Evolutionary conservation across 2,888 invertebrate genomes (phyloP).

Genomic region (Drosophila ochracea): DNA sequence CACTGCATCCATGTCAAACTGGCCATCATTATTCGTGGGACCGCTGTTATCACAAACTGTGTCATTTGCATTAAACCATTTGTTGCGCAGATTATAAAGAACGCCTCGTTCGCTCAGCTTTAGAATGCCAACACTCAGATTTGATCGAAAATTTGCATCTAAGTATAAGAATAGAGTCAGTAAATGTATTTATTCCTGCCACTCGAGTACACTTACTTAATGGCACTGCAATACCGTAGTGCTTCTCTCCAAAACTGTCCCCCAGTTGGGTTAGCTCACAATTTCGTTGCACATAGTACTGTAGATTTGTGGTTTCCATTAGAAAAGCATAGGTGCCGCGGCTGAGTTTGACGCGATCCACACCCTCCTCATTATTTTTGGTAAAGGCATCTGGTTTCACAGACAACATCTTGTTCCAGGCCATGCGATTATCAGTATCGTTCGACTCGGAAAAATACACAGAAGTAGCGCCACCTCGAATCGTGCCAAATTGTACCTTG

Average conservation of each 20-base stretch:
- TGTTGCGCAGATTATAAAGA: slow-evolving; percentile 91
- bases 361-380: slow-evolving; percentile 92
- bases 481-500: slow-evolving; percentile 96
- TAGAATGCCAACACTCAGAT: slow-evolving; percentile 95
- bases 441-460: slow-evolving; percentile 95
- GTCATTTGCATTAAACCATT: slow-evolving; percentile 94
- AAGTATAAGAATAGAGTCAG: slow-evolving; percentile 30
- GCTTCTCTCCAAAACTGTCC: slow-evolving; percentile 93
- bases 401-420: slow-evolving; percentile 95
- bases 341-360: slow-evolving; percentile 90
- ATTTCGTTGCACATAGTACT: slow-evolving; percentile 93
- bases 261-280: slow-evolving; percentile 93
- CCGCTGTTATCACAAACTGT: slow-evolving; percentile 72
- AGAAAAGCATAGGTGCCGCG: slow-evolving; percentile 95
- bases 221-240: slow-evolving; percentile 97
- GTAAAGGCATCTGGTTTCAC: slow-evolving; percentile 93
- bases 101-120: slow-evolving; percentile 95
- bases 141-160: slow-evolving; percentile 92
- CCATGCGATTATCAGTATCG: slow-evolving; percentile 93
- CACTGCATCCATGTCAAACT: slow-evolving; percentile 86
- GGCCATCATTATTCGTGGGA: slow-evolving; percentile 18
- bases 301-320: slow-evolving; percentile 97
- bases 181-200: accelerated
- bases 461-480: slow-evolving; percentile 94
- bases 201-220: slow-evolving; percentile 88